Base-by-base conservation (phyloP, 2,113 vertebrate species). In the Trichomycterus rosablanca region DNA sequence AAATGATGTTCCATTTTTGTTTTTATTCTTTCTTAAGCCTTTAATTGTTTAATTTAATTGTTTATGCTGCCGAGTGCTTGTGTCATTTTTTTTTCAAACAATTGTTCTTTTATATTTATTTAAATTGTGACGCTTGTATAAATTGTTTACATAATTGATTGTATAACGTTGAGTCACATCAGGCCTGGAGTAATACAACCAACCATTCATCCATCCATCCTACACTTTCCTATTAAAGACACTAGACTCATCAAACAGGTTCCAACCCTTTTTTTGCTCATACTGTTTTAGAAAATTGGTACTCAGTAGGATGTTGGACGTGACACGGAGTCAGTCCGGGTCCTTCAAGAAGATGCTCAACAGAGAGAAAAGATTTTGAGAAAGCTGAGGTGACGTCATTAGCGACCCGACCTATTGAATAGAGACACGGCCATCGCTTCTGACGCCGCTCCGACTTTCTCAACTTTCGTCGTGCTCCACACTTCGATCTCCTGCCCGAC, bases 391-490 rank as follows among this genome's bases (percentile, higher is more conserved):
- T 74, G 72, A 70, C 72, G 72, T 74, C 72, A 74, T 74, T 63
- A 74, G 72, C 72, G 72, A 74, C 72, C 72, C 72, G 72, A 74
- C 72, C 72, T 74, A 74, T 74, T 74, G 67, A 67, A 70, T 70
- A 70, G 67, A 70, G 72, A 74, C 67, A 74, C 72, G 72, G 72
- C 72, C 72, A 74, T 74, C 72, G 72, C 72, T 74, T 74, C 72
- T 74, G 72, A 74, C 72, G 72, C 72, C 72, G 72, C 72, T 74
- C 72, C 64, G 72, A 74, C 72, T 74, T 67, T 74, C 72, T 74
- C 72, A 74, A 74, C 72, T 70, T 74, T 74, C 72, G 23, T 23
- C 71, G 52, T 34, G 10, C 42, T 35, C 39, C 34, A 52, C 43
- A 1, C 28, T 46, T 16, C 40, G 16, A 32, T 37, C 51, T 11